These are phyloP conservation scores for Aulostomus chinensis DNA, from an alignment of 2,797 vertebrate genomes.

Conservation along the genomic window DNA sequence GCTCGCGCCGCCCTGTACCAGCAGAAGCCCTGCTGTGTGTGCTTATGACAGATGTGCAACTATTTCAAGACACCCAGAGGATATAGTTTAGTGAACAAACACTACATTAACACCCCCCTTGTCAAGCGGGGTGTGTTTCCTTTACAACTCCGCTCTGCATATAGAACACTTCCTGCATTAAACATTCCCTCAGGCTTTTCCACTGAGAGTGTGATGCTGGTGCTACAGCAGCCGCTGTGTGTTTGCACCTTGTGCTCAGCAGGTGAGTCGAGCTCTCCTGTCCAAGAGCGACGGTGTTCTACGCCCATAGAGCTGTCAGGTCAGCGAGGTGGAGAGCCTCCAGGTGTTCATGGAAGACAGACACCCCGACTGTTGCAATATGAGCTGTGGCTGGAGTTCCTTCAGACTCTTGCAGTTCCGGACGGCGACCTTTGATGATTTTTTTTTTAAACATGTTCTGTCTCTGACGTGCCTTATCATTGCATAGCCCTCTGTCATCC, in stretches of 20 bases:
- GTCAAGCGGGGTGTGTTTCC: constrained; percentile 13
- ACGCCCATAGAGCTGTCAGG: constrained; percentile 58
- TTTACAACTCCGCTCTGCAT: constrained; percentile 13
- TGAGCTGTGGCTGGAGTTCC: constrained; percentile 4
- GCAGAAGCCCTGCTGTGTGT: no score
- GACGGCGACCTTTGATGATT: constrained; percentile 2
- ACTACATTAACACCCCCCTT: constrained; percentile 17
- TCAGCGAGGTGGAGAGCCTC: constrained; percentile 14
- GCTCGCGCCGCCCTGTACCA: no score
- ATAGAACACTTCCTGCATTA: constrained; percentile 27
- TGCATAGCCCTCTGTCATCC: constrained; percentile 35
- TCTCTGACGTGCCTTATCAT: constrained; percentile 22
- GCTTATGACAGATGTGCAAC: constrained; percentile 4
- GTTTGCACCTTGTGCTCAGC: constrained; percentile 18
- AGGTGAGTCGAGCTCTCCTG: constrained; percentile 13
- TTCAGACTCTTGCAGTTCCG: constrained; percentile 1
- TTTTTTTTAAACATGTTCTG: background rate
- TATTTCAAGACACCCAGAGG: constrained; percentile 25
- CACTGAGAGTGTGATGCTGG: background rate
- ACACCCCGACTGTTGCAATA: constrained; percentile 4
- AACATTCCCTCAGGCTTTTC: constrained; percentile 7
- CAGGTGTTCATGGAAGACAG: constrained; percentile 23
- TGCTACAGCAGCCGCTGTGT: background rate
- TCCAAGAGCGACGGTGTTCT: constrained; percentile 17
- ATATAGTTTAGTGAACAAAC: constrained; percentile 12